phyloP scores from a whole-genome alignment of 2,113 vertebrate genomes.

The Ceyx cyanopectus region DNA sequence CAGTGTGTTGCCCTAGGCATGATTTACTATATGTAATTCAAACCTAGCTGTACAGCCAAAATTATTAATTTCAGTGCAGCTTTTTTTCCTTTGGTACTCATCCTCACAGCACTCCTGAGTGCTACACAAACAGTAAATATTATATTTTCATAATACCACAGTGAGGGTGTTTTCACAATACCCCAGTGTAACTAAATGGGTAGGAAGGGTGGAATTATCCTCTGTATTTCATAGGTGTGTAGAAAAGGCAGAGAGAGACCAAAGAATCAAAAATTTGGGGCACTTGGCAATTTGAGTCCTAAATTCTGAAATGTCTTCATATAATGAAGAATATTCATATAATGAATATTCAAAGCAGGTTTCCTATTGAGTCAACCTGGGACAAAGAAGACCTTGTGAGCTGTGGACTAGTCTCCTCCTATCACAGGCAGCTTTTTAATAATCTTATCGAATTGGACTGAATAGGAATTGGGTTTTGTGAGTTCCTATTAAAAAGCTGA shows the following conservation, averaged over 20 bases:
- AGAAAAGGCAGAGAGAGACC: background rate
- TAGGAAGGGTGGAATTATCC: background rate
- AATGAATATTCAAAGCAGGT: background rate
- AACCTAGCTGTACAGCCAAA: constrained; percentile 56
- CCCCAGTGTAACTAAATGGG: background rate
- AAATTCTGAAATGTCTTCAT: background rate
- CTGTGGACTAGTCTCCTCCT: background rate
- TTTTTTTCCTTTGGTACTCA: constrained; percentile 60
- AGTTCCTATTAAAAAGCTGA: constrained; percentile 40
- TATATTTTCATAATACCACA: constrained; percentile 42
- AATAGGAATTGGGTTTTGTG: constrained; percentile 34
- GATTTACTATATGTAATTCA: constrained; percentile 70
- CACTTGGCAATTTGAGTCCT: background rate
- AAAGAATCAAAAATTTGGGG: background rate
- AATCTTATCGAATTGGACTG: constrained; percentile 36
- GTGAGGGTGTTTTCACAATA: constrained; percentile 33
- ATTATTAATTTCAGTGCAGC: constrained; percentile 52
- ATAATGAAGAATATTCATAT: background rate
- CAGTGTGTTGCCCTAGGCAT: constrained; percentile 63
- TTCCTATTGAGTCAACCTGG: background rate
- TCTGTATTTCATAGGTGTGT: background rate
- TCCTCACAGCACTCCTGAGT: constrained; percentile 55
- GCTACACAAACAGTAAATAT: constrained; percentile 55
- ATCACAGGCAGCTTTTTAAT: constrained; percentile 36
- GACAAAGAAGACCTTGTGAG: background rate